Percentiles rank a stretch among this genome's conserved stretches.
These are phyloP conservation scores for Scopus umbretta DNA, from an alignment of 2,113 vertebrate genomes.

Conservation along the genomic window DNA sequence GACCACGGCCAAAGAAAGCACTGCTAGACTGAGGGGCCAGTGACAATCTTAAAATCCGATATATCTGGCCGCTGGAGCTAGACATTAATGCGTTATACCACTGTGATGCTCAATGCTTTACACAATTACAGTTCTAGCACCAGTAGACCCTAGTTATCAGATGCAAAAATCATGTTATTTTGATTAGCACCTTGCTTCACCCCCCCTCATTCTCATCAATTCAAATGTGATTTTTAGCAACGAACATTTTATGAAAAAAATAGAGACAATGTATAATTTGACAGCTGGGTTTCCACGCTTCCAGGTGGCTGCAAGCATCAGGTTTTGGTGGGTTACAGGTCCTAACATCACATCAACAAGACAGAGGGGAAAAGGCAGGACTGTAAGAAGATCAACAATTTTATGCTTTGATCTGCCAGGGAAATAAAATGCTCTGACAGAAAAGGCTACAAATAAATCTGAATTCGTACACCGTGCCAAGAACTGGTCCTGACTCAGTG, in stretches of 20 bases:
- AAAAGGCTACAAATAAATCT: slow-evolving; percentile 14
- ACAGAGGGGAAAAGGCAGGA: neutral
- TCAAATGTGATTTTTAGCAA: neutral
- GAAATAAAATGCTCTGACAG: slow-evolving; percentile 16
- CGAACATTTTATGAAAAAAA: neutral
- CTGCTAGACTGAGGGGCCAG: neutral
- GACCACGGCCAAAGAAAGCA: neutral
- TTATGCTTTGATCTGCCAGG: slow-evolving; percentile 3
- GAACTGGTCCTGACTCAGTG: neutral
- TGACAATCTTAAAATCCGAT: neutral
- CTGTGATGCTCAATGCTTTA: neutral
- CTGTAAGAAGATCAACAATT: slow-evolving; percentile 26
- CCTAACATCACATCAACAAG: neutral
- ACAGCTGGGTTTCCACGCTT: neutral
- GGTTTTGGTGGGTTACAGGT: neutral
- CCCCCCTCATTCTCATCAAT: neutral
- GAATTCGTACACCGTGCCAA: neutral
- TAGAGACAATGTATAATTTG: neutral
- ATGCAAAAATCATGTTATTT: neutral
- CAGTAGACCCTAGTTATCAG: neutral
- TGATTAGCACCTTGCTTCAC: neutral
- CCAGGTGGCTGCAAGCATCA: neutral
- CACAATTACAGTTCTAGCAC: neutral
- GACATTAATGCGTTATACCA: neutral
- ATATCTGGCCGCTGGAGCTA: neutral